These are phyloP conservation scores for Drymonia ruficornis DNA, from an alignment of 2,888 invertebrate genomes.

Conservation along the genomic window DNA sequence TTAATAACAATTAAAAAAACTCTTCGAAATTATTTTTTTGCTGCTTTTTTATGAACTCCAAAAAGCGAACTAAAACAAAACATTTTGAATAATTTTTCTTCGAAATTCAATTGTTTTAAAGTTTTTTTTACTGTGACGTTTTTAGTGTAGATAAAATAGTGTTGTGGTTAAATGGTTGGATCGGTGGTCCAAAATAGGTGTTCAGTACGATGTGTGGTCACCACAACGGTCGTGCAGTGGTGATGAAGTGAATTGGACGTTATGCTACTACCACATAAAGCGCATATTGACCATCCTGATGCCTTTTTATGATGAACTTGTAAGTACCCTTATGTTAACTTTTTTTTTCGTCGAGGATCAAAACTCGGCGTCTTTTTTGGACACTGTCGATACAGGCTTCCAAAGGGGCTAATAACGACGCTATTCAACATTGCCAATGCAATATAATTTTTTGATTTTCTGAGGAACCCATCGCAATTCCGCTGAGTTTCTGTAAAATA, in stretches of 20 bases:
- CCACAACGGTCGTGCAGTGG: conserved; percentile 56
- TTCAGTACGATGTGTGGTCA: conserved; percentile 45
- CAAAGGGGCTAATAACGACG: too few relatives aligned
- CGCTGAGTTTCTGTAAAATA: too few relatives aligned
- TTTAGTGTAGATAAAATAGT: conserved; percentile 14
- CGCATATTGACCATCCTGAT: conserved; percentile 69
- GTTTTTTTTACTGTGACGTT: conserved; percentile 7
- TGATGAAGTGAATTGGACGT: conserved; percentile 67
- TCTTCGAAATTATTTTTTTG: too few relatives aligned
- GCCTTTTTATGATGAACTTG: conserved; percentile 80
- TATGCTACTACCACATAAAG: conserved; percentile 71
- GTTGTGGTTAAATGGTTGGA: conserved; percentile 42
- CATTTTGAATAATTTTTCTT: conserved; percentile 1
- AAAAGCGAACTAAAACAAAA: neutral
- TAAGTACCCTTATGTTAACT: conserved; percentile 45
- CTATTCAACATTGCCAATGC: too few relatives aligned
- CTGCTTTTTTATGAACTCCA: neutral
- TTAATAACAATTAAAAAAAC: too few relatives aligned
- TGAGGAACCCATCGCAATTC: too few relatives aligned
- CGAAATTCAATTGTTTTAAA: conserved; percentile 7
- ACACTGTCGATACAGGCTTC: too few relatives aligned
- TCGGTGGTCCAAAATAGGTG: conserved; percentile 69
- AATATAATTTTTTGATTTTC: too few relatives aligned
- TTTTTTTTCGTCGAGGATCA: too few relatives aligned
- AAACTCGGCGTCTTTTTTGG: too few relatives aligned